phyloP scores from a whole-genome alignment of 2,797 vertebrate species.

The Gouania willdenowi region DNA sequence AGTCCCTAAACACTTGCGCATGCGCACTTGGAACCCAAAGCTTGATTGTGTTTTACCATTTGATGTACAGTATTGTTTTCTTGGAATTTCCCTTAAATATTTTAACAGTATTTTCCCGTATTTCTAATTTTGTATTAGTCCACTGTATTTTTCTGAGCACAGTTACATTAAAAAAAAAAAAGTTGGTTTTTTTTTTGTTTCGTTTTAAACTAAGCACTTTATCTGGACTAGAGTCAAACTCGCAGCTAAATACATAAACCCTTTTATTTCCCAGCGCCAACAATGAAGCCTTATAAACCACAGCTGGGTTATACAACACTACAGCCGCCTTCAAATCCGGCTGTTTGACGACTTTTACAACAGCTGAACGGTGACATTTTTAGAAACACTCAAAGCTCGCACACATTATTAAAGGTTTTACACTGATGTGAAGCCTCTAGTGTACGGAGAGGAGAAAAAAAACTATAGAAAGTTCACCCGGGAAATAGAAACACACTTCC shows the following conservation, averaged over 20 bases:
- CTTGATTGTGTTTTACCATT: no score
- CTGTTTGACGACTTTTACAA: slow-evolving; percentile 12
- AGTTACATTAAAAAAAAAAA: no score
- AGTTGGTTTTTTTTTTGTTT: no score
- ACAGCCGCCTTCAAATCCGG: background rate
- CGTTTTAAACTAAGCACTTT: slow-evolving; percentile 3
- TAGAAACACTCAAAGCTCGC: slow-evolving; percentile 7
- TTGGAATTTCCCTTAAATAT: no score
- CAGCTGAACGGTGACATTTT: slow-evolving; percentile 3
- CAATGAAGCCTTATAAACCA: slow-evolving; percentile 14
- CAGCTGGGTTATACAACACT: slow-evolving; percentile 8
- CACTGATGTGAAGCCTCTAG: background rate
- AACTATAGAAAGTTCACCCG: background rate
- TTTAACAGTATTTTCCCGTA: no score
- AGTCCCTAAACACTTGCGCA: no score
- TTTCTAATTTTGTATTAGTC: no score
- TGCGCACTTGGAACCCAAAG: no score
- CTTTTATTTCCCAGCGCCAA: slow-evolving; percentile 5
- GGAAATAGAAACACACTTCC: slow-evolving; percentile 33
- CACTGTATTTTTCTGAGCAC: no score
- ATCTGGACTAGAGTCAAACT: slow-evolving; percentile 16
- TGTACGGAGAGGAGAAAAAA: no score
- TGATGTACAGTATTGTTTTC: no score
- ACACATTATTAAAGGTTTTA: no score
- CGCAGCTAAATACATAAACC: slow-evolving; percentile 24